These are phyloP conservation scores for Tragelaphus imberbis DNA, from an alignment of 2,113 vertebrate genomes.

Conservation along the genomic window DNA sequence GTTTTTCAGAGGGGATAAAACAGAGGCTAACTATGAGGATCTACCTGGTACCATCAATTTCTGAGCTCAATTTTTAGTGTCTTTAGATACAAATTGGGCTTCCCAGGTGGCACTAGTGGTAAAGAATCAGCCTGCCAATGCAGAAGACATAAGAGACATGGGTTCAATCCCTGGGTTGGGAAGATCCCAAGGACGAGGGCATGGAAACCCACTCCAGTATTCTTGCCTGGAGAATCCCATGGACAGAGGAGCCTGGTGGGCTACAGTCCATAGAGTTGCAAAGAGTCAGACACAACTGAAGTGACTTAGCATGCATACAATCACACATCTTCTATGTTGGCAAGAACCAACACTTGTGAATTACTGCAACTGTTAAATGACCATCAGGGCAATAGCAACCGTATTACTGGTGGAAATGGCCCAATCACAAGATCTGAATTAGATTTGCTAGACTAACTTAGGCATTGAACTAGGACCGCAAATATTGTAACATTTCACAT, in stretches of 20 bases:
- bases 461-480: background rate
- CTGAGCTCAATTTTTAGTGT: background rate
- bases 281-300: background rate
- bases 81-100: background rate
- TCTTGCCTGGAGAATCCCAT: background rate
- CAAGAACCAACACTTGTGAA: background rate
- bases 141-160: background rate
- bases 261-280: background rate
- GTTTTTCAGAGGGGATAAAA: background rate
- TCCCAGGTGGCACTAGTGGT: background rate
- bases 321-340: background rate
- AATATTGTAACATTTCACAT: background rate
- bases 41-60: background rate
- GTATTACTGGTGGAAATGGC: background rate
- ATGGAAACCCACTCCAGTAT: background rate
- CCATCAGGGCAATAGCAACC: background rate
- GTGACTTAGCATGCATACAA: background rate
- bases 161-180: background rate
- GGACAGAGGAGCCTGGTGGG: background rate
- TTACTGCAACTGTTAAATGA: background rate
- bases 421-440: background rate
- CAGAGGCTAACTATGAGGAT: background rate
- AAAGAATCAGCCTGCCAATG: background rate
- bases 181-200: background rate
- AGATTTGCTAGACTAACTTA: background rate